phyloP scores from a whole-genome alignment of 2,888 invertebrate genomes.

The Hanleya hanleyi region DNA sequence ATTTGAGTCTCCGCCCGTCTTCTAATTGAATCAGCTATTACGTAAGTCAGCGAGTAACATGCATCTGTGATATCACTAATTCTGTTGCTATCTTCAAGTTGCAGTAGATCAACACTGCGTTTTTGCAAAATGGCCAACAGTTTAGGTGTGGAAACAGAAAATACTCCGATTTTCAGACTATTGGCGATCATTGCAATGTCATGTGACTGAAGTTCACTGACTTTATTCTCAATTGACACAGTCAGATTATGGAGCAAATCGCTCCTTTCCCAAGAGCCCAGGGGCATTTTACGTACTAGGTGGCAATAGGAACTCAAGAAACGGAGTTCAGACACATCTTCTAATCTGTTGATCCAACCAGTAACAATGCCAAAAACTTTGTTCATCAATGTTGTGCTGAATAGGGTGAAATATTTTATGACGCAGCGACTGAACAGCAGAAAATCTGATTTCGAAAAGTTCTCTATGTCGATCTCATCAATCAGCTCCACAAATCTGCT shows the following conservation, averaged over 20 bases:
- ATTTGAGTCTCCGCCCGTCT: constrained; percentile 14
- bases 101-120: constrained; percentile 15
- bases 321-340: neutral
- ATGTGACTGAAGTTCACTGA: constrained; percentile 1
- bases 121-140: constrained; percentile 11
- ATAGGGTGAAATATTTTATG: neutral
- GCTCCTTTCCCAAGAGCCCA: too few species aligned
- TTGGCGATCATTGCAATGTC: constrained; percentile 33
- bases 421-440: neutral
- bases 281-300: neutral
- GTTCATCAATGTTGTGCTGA: neutral
- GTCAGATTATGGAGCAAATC: neutral
- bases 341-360: neutral
- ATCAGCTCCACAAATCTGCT: neutral
- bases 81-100: neutral
- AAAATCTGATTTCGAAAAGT: neutral
- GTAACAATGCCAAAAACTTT: neutral
- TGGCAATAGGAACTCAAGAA: neutral
- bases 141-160: constrained; percentile 6
- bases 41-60: constrained; percentile 18
- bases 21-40: constrained; percentile 7
- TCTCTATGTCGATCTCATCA: neutral
- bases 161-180: constrained; percentile 16
- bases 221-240: neutral
- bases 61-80: constrained; percentile 26